phyloP scores from a whole-genome alignment of 2,113 vertebrate genomes.

The Etheostoma spectabile region DNA sequence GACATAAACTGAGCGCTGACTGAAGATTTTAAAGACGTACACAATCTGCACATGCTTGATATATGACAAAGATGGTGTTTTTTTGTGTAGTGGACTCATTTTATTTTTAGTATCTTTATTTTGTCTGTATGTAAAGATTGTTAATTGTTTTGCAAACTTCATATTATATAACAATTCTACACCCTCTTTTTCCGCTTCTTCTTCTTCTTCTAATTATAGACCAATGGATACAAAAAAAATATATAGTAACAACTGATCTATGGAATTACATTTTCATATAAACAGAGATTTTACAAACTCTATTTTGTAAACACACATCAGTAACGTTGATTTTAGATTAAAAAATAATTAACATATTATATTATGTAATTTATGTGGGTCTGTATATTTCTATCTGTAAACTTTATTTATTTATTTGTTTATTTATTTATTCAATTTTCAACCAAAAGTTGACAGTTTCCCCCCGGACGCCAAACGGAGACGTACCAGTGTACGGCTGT shows the following conservation, averaged over 20 bases:
- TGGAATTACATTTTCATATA: background rate
- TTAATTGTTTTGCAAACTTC: background rate
- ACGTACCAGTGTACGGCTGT: slow-evolving; percentile 38
- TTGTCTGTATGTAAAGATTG: background rate
- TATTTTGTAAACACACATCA: background rate
- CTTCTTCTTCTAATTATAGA: background rate
- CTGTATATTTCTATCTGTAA: background rate
- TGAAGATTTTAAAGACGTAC: background rate
- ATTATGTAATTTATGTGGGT: no score
- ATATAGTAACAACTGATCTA: background rate
- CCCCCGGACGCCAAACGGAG: slow-evolving; percentile 63
- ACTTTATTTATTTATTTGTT: background rate
- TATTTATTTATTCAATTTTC: background rate
- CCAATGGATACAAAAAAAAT: background rate
- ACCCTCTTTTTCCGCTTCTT: background rate
- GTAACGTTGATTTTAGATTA: background rate
- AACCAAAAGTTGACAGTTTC: slow-evolving; percentile 7
- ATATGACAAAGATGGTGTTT: background rate
- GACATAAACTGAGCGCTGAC: background rate
- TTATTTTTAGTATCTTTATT: background rate
- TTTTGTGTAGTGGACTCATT: background rate
- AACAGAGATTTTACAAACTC: background rate
- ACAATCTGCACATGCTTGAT: background rate
- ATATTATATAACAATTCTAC: background rate
- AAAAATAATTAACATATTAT: no score